Evolutionary conservation across 2,888 invertebrate genomes (phyloP).

Genomic region (Dryobota labecula): DNA sequence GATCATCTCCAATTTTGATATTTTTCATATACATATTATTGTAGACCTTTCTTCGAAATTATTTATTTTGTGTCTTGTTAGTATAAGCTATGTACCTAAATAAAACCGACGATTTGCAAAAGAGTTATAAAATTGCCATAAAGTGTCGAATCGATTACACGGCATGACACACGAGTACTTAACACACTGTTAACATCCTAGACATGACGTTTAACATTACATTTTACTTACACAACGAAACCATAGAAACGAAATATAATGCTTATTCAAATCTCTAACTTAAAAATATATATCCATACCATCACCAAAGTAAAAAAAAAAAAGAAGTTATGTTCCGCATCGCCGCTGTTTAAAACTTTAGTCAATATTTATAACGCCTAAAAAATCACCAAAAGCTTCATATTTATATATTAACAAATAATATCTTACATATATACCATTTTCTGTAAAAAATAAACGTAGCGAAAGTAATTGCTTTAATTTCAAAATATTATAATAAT

Average conservation of each 20-base stretch:
- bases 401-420: constrained; percentile 45
- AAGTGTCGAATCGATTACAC: constrained; percentile 40
- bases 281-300: constrained; percentile 18
- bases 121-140: constrained; percentile 17
- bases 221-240: constrained; percentile 41
- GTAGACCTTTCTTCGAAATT: neutral
- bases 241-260: constrained; percentile 23
- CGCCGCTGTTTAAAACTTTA: constrained; percentile 10
- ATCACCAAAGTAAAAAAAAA: constrained; percentile 23
- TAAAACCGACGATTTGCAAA: neutral
- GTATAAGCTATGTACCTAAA: constrained; percentile 7
- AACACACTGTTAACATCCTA: constrained; percentile 55
- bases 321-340: constrained; percentile 10
- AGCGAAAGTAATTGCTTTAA: constrained; percentile 41
- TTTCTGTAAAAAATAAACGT: constrained; percentile 38
- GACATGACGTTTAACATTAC: constrained; percentile 34
- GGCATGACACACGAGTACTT: constrained; percentile 42
- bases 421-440: constrained; percentile 47
- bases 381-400: constrained; percentile 44
- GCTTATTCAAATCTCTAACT: constrained; percentile 19
- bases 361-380: constrained; percentile 28
- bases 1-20: neutral
- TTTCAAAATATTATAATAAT: constrained; percentile 42
- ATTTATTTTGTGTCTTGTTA: neutral
- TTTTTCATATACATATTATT: too few relatives aligned